Conservation (phyloP, 1,140 invertebrate species). For the Ladona fulva region DNA sequence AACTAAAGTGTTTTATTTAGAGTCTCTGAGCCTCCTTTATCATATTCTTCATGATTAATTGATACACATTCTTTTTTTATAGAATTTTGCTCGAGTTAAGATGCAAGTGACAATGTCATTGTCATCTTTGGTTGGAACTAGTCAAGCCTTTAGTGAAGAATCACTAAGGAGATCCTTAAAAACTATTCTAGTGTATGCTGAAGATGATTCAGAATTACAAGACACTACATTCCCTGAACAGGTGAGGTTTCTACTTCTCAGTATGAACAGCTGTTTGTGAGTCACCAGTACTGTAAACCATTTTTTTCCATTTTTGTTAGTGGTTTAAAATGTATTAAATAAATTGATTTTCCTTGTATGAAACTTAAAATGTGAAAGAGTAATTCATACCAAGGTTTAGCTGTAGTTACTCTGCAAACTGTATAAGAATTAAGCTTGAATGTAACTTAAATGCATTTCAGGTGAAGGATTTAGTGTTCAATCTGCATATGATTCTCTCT, state of each 20-base stretch:
- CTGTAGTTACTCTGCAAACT: too few species aligned
- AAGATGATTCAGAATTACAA: slow-evolving; percentile 79
- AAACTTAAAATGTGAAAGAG: too few species aligned
- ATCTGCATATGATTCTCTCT: slow-evolving; percentile 95
- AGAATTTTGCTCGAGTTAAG: slow-evolving; percentile 95
- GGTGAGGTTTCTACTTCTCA: slow-evolving; percentile 35
- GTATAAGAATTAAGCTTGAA: too few species aligned
- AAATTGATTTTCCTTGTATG: too few species aligned
- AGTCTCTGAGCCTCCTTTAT: too few species aligned
- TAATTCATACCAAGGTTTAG: too few species aligned
- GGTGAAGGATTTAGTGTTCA: slow-evolving; percentile 92
- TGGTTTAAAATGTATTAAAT: too few species aligned
- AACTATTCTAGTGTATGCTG: slow-evolving; percentile 90
- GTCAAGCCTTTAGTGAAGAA: slow-evolving; percentile 82
- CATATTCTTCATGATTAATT: too few species aligned
- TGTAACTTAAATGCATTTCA: slow-evolving; percentile 29
- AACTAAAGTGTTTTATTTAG: too few species aligned
- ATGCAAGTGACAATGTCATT: slow-evolving; percentile 98
- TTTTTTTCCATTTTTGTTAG: too few species aligned
- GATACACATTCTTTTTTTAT: slow-evolving; percentile 25
- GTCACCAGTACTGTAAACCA: too few species aligned
- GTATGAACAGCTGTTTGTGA: too few species aligned
- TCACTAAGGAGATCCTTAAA: slow-evolving; percentile 88
- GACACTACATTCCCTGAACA: slow-evolving; percentile 91
- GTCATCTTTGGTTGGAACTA: slow-evolving; percentile 78